A percentile compares a stretch with the other conserved stretches of the same genome.
phyloP scores from a whole-genome alignment of 2,797 vertebrate genomes.

The Labroides dimidiatus region DNA sequence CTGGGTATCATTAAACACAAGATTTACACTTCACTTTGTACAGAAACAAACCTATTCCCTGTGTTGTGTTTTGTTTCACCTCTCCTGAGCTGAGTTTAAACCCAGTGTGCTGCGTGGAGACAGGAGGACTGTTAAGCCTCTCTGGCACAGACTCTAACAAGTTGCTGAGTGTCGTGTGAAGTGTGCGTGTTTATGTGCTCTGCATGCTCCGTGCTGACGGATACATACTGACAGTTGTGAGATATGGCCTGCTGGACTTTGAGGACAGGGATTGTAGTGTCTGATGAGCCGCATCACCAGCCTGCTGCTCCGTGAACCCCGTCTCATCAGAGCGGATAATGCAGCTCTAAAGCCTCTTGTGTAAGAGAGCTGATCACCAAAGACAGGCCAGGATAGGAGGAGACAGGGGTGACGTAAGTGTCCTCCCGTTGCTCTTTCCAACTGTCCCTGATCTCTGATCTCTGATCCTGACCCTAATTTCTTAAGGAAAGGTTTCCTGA shows the following conservation, averaged over 20 bases:
- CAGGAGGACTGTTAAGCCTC: conserved; percentile 29
- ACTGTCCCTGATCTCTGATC: conserved; percentile 57
- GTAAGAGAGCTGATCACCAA: conserved; percentile 59
- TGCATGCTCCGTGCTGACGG: conserved; percentile 36
- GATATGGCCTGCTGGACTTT: conserved; percentile 42
- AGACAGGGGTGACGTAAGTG: conserved; percentile 61
- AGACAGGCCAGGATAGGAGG: conserved; percentile 16
- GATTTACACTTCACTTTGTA: conserved; percentile 22
- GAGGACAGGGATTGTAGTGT: conserved; percentile 36
- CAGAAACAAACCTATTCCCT: conserved; percentile 10
- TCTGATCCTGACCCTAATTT: conserved; percentile 66
- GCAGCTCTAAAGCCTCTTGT: conserved; percentile 65
- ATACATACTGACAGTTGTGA: conserved; percentile 61
- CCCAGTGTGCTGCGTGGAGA: conserved; percentile 37
- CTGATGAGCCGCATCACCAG: conserved; percentile 31
- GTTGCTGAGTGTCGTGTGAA: conserved; percentile 51
- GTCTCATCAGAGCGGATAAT: conserved; percentile 46
- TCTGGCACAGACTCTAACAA: conserved; percentile 39
- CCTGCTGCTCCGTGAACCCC: conserved; percentile 25
- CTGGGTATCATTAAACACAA: conserved; percentile 40
- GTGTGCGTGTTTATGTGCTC: conserved; percentile 38
- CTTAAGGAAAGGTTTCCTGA: conserved; percentile 72
- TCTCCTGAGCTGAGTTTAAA: conserved; percentile 39
- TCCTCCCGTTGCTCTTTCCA: conserved; percentile 56
- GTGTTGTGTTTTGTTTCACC: conserved; percentile 40